Base-by-base conservation (phyloP, 2,888 invertebrate species). In the Tachystola acroxantha region DNA sequence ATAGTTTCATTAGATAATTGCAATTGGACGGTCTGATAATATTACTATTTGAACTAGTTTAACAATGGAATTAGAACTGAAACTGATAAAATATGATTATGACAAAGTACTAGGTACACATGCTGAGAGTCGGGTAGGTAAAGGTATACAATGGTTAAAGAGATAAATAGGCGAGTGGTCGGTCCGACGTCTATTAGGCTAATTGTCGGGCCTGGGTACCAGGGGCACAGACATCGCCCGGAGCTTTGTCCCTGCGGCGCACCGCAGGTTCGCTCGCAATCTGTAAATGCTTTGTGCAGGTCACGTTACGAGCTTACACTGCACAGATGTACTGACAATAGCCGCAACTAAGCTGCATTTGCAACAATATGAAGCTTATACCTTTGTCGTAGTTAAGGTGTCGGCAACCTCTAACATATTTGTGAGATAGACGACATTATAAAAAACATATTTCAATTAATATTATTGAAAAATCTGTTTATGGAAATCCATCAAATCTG, bases 251-350 rank as follows among this genome's bases (percentile, higher is more conserved):
- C 45, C 48, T 57, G 64, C 48, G 70, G 67, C 43, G 42, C 40
- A 53, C 70, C 69, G 49, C 70, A 69, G 52, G 52, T 61, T 54
- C 56, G 58, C 55, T 64, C 54, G 61, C 65, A 68, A 71, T 72
- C 70, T 71, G 61, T 61, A 56, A 70, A 67, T 61, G 71, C 67
- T 68, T 68, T 69, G 65, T 68, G 57, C 53, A 53, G 62, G 61
- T 61, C 57, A 57, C 60, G 63, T 65, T 67, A 68, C 61, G 19
- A 28, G 22, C 24, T 16, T 34, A 34, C 29, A 24, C 10, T 34
- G 30, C 29, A 24, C 10, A 10, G 13, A 14, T 22, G 22, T 22
- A 35, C 29, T 35, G 5, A 29, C 12, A 20, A 35, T 22, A 10
- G 27, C 16, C 10, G 34, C 14, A 28, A 28, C 27, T 35, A 22